phyloP scores from a whole-genome alignment of 2,113 vertebrate genomes.

The Rhabdornis inornatus region DNA sequence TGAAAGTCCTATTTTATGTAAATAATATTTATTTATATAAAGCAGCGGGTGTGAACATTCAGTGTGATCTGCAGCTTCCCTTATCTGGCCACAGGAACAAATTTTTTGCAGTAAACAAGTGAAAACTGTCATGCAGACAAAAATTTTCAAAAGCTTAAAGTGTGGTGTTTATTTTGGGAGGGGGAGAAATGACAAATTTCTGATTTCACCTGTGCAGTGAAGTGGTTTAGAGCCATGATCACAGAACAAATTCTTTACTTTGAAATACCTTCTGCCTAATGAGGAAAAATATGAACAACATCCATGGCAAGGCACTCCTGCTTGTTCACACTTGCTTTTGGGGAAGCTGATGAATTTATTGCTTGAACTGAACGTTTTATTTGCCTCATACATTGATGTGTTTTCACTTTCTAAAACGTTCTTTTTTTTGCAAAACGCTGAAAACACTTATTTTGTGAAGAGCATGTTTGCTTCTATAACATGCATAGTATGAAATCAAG shows the following conservation, averaged over 20 bases:
- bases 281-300: not conserved
- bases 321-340: conserved; percentile 19
- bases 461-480: not conserved
- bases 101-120: not conserved
- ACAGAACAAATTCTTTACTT: not conserved
- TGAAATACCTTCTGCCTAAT: conserved; percentile 4
- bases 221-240: not conserved
- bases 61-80: not conserved
- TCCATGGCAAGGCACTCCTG: not conserved
- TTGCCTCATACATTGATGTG: not conserved
- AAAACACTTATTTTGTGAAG: not conserved
- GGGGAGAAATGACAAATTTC: not conserved
- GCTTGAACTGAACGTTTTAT: not conserved
- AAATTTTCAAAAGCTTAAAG: not conserved
- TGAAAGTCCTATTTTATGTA: not conserved
- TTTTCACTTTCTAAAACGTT: not conserved
- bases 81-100: not conserved
- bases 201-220: not conserved
- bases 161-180: not conserved
- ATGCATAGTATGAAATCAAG: not conserved
- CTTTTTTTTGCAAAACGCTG: not conserved
- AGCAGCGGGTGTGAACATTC: not conserved
- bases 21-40: no score
- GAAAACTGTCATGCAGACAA: not conserved
- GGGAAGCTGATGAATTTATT: not conserved